These are phyloP conservation scores for Turnix velox DNA, from an alignment of 2,113 vertebrate species.

Conservation along the genomic window DNA sequence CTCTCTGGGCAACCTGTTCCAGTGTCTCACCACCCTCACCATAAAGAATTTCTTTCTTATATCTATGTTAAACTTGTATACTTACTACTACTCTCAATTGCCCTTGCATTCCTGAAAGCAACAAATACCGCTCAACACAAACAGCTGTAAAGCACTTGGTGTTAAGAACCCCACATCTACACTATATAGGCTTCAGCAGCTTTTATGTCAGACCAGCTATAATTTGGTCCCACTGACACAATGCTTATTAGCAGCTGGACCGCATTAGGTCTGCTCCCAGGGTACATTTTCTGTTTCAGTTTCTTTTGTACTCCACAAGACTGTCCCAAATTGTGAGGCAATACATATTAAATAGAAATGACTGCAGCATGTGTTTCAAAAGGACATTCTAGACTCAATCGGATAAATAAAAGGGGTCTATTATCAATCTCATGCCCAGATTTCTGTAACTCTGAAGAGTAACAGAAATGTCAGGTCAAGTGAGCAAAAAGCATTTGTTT, in stretches of 20 bases:
- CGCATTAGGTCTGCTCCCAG: background rate
- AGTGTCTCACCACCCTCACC: too few species aligned
- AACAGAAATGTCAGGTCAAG: background rate
- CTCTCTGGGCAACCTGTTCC: too few species aligned
- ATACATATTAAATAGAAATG: background rate
- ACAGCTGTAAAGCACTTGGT: background rate
- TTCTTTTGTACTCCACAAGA: background rate
- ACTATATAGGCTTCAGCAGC: background rate
- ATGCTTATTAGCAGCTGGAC: background rate
- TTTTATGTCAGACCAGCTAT: background rate
- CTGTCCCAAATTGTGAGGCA: background rate
- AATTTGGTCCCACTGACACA: background rate
- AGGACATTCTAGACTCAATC: background rate
- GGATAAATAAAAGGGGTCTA: background rate
- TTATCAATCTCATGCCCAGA: background rate
- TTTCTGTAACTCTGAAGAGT: background rate
- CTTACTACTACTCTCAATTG: background rate
- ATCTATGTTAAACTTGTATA: background rate
- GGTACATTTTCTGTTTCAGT: background rate
- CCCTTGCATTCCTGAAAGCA: background rate
- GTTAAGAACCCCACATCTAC: background rate
- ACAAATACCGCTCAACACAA: background rate
- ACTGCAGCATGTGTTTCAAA: background rate
- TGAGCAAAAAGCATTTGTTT: background rate
- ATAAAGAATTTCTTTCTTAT: too few species aligned